phyloP scores from a whole-genome alignment of 30 jellyfish, hydroid and myxozoan genomes.

The Pseudorhiza aurosa region DNA sequence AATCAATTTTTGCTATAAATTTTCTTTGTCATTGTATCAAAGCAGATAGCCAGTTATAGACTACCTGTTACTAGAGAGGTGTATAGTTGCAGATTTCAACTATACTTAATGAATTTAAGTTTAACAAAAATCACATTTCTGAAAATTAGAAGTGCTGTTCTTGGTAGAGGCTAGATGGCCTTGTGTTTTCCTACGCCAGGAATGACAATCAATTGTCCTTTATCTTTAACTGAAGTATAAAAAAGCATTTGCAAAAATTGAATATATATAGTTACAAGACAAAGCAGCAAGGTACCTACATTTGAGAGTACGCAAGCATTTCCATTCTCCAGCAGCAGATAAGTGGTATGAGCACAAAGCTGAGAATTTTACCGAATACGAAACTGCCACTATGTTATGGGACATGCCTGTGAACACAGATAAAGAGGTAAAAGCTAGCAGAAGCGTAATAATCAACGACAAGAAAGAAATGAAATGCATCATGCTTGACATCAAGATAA shows the following conservation, averaged over 20 bases:
- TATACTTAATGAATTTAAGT: too few relatives aligned
- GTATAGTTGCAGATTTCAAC: too few relatives aligned
- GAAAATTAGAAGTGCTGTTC: too few relatives aligned
- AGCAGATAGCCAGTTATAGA: too few relatives aligned
- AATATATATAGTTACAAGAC: neutral
- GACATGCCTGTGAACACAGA: slow-evolving; percentile 15
- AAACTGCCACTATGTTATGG: slow-evolving; percentile 18
- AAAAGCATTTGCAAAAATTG: neutral
- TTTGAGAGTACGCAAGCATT: slow-evolving; percentile 12
- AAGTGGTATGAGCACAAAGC: slow-evolving; percentile 21
- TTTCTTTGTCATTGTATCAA: too few relatives aligned
- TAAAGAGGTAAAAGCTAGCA: neutral
- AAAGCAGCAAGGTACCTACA: slow-evolving; percentile 8
- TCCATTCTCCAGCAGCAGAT: neutral
- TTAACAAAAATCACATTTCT: too few relatives aligned
- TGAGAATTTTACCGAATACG: neutral
- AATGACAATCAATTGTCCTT: too few relatives aligned
- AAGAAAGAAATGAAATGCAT: neutral
- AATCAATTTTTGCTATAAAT: too few relatives aligned
- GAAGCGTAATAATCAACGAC: neutral
- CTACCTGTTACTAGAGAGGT: too few relatives aligned
- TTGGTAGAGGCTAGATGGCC: too few relatives aligned
- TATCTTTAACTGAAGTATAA: too few relatives aligned
- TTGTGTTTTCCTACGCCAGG: too few relatives aligned
- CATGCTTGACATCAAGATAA: neutral